A percentile compares a stretch with the other conserved stretches of the same genome.
Evolutionary conservation across 1,140 invertebrate genomes (phyloP).

Genomic region (Procambarus virginalis): DNA sequence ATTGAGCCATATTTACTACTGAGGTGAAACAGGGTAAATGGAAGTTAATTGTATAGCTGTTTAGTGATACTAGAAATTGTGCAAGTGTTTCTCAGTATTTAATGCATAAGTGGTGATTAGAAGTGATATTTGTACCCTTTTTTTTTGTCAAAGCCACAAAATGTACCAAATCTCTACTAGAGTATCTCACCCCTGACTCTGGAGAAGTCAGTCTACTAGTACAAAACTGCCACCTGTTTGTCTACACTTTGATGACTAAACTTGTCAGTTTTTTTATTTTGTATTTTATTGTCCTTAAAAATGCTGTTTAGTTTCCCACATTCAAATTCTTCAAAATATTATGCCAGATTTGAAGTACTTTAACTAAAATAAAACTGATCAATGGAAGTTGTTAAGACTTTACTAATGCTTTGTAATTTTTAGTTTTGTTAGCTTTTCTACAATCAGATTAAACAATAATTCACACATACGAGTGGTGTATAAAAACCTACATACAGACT

Average conservation of each 20-base stretch:
- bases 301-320: neutral
- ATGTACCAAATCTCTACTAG: neutral
- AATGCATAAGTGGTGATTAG: no score
- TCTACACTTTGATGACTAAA: constrained; percentile 25
- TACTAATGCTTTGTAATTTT: no score
- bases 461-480: no score
- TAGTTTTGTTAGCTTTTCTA: no score
- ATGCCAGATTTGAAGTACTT: no score
- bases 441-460: no score
- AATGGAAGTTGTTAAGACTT: no score
- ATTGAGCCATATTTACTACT: neutral
- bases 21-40: neutral
- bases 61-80: neutral
- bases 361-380: no score
- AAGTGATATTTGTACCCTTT: no score
- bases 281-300: neutral
- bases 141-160: neutral
- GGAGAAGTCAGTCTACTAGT: constrained; percentile 19
- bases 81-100: no score
- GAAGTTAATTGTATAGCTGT: neutral
- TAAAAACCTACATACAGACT: no score
- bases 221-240: constrained; percentile 41
- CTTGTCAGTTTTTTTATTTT: constrained; percentile 5
- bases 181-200: constrained; percentile 17
- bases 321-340: no score